phyloP scores from a whole-genome alignment of 2,113 vertebrate genomes.

The Hyla sarda region DNA sequence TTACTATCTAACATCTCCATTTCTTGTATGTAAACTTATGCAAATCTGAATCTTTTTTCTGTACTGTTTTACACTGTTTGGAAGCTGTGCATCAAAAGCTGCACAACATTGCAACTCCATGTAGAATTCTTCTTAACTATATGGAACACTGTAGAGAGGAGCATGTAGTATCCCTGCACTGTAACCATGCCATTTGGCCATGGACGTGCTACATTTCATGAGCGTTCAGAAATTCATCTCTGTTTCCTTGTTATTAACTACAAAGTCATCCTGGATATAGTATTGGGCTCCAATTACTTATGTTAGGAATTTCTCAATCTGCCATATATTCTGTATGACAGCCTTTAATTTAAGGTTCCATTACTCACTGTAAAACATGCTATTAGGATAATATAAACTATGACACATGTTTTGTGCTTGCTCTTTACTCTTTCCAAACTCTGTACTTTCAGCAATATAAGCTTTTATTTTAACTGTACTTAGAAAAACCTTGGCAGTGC shows the following conservation, averaged over 20 bases:
- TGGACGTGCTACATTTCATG: not conserved
- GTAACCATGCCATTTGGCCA: not conserved
- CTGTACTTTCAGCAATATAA: slow-evolving; percentile 11
- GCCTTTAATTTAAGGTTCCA: slow-evolving; percentile 53
- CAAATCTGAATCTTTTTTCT: no score
- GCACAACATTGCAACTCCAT: no score
- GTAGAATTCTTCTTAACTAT: no score
- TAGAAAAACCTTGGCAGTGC: slow-evolving; percentile 22
- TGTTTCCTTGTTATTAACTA: not conserved
- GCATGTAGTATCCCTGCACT: not conserved
- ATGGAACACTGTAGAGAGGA: not conserved
- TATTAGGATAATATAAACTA: slow-evolving; percentile 51
- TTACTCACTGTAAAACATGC: slow-evolving; percentile 48
- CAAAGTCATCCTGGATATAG: slow-evolving; percentile 15
- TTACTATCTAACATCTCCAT: not conserved
- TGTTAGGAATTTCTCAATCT: slow-evolving; percentile 12
- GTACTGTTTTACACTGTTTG: no score
- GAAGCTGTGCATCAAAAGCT: no score
- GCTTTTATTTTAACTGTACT: slow-evolving; percentile 27
- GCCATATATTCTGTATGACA: slow-evolving; percentile 47
- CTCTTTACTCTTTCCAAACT: slow-evolving; percentile 36
- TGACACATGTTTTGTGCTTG: slow-evolving; percentile 48
- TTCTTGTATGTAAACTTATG: not conserved
- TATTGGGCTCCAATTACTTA: slow-evolving; percentile 30
- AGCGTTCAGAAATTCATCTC: not conserved